Conservation (phyloP, 2,797 vertebrate species). For the Craterocephalus amniculus region DNA sequence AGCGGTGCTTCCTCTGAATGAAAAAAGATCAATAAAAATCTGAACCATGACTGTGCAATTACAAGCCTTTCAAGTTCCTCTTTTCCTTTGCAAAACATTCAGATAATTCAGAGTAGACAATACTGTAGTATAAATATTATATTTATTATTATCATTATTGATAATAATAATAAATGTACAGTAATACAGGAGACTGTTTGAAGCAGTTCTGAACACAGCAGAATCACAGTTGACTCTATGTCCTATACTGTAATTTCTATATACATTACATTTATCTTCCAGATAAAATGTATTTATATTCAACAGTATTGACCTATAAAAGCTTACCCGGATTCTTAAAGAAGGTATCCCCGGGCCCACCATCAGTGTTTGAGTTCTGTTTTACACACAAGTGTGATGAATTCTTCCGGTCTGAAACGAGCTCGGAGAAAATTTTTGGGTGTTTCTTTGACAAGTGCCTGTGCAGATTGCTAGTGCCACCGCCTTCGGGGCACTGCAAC, state of each 20-base stretch:
- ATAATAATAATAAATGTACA: no score
- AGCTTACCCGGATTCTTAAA: conserved; percentile 52
- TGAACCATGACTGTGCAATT: not conserved
- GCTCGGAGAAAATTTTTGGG: conserved; percentile 58
- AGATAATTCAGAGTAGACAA: not conserved
- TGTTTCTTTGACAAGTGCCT: conserved; percentile 78
- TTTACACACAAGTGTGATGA: conserved; percentile 24
- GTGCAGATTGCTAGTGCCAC: conserved; percentile 46
- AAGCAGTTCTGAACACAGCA: not conserved
- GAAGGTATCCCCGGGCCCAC: not conserved
- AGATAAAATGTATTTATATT: not conserved
- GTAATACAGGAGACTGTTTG: not conserved
- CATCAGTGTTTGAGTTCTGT: conserved; percentile 18
- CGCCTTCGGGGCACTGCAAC: conserved; percentile 37
- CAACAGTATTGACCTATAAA: not conserved
- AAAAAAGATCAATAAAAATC: conserved; percentile 5
- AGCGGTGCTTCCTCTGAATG: conserved; percentile 64
- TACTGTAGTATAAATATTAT: no score
- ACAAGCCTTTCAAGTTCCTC: not conserved
- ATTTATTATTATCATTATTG: no score
- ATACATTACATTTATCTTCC: no score
- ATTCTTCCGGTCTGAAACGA: conserved; percentile 24
- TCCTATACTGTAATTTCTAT: no score
- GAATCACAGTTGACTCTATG: not conserved
- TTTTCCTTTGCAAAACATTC: not conserved